Base-by-base conservation (phyloP, 2,888 invertebrate species). In the Lysandra coridon region DNA sequence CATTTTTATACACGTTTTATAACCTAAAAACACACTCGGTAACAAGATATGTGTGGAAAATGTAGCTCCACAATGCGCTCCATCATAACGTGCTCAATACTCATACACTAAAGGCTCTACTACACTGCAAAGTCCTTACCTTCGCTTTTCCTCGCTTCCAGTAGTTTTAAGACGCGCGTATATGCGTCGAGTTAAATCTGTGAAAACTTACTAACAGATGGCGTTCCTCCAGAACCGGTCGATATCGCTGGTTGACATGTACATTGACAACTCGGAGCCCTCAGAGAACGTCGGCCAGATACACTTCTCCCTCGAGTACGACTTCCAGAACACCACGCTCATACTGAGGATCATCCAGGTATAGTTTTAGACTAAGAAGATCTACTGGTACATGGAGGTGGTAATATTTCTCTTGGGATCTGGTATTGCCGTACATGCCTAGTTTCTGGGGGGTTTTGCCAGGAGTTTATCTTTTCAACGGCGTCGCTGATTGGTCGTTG, bases 251-350 rank as follows among this genome's bases (percentile, higher is more conserved):
- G 98, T 98, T 91, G 98, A 98, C 90, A 98, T 98, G 98, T 98
- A 98, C 95, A 98, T 98, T 92, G 98, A 98, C 95, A 98, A 98
- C 92, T 96, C 98, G 81, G 98, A 98, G 91, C 97, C 98, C 1
- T 97, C 97, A 84, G 98, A 98, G 95, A 98, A 98, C 93, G 98
- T 98, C 84, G 98, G 98, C 79, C 98, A 98, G 94, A 98, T 98
- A 85, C 98, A 98, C 91, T 98, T 98, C 95, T 98, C 98, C 79
- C 93, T 98, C 90, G 98, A 98, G 91, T 98, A 98, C 91, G 98
- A 98, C 95, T 98, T 98, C 94, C 98, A 98, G 95, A 98, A 98
- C 86, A 98, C 98, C 82, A 98, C 98, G 82, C 96, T 98, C 87
- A 98, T 98, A 87, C 93, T 98, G 86, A 97, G 97, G 95, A 98